Evolutionary conservation across 1,140 invertebrate species (phyloP), one percentile per base, ranked within the genome.

Genomic region (Saccostrea glomerata): DNA sequence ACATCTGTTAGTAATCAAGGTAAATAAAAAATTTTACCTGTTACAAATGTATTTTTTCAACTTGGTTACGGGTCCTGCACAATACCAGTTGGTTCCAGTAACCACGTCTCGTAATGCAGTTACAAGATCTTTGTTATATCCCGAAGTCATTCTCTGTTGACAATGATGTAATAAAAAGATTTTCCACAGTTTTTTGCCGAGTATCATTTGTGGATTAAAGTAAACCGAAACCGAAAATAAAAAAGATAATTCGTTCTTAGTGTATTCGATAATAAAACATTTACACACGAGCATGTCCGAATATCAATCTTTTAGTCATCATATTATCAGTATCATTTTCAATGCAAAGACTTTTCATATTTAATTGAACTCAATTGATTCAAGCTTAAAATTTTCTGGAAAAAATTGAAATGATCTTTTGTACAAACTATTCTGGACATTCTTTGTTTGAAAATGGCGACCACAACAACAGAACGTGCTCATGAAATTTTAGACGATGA

Each of bases 371-470:
- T 47, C 6, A 47, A 47, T 1, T 9, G 47, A 47, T 7, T 47
- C 5, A 0, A 9, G 47, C 6, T 47, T 47, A 7, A 47, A 47
- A 47, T 47, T 47, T 5, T 47, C 9, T 7, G n/a, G n/a, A n/a
- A 47, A 47, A 47, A 47, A 47, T 3, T 9, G 9, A 47, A 47
- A 47, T 9, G 9, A 77, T 36, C 25, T 77, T 25, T 6, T 5
- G 70, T 77, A 77, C 70, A 30, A 73, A 73, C 30, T 77, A 77
- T 30, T 15, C 5, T 30, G 30, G 2, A 30, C 13, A 77, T 77
- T 2, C 2, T 86, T 90, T 92, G 91, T 91, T 93, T 92, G 89
- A 89, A 92, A 87, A 93, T 93, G 93, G 92, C 92, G 86, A 84
- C 91, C n/a, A 89, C 91, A 89, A 92, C 91, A 87, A 90, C 88